Percentiles rank a stretch among this genome's conserved stretches.
Conservation (phyloP, 1,140 invertebrate species). For the Globodera rostochiensis region DNA sequence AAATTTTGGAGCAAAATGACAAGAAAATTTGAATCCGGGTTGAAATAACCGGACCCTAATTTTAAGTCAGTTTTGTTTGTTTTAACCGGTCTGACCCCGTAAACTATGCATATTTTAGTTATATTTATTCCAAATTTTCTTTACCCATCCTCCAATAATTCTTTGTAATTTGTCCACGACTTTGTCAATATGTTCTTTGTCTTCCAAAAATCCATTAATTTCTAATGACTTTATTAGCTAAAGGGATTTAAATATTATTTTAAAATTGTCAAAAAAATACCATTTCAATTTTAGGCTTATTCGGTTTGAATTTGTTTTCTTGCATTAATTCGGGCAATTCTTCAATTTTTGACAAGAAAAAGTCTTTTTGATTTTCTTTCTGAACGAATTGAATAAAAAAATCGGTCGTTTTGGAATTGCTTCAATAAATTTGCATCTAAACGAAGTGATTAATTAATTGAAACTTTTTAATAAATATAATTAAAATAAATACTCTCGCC, state of each 20-base stretch:
- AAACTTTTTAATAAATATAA: neutral
- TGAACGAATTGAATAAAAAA: neutral
- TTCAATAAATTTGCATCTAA: neutral
- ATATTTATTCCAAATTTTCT: neutral
- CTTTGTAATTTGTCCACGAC: neutral
- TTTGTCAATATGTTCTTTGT: neutral
- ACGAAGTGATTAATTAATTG: neutral
- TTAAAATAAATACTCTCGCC: neutral
- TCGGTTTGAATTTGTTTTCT: neutral
- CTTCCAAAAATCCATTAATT: neutral
- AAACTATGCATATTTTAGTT: too few relatives aligned
- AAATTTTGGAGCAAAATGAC: neutral
- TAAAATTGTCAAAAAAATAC: neutral
- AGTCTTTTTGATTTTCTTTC: neutral
- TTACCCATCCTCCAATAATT: neutral
- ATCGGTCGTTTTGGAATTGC: neutral
- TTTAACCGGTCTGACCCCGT: too few relatives aligned
- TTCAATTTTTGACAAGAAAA: neutral
- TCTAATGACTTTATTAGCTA: neutral
- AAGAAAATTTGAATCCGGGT: neutral
- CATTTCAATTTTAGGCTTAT: neutral
- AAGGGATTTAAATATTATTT: neutral
- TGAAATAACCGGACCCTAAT: too few relatives aligned
- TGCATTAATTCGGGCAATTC: neutral
- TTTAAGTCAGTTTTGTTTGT: too few relatives aligned